These are phyloP conservation scores for Apogon hyalosoma DNA, from an alignment of 2,797 vertebrate genomes.

Conservation along the genomic window DNA sequence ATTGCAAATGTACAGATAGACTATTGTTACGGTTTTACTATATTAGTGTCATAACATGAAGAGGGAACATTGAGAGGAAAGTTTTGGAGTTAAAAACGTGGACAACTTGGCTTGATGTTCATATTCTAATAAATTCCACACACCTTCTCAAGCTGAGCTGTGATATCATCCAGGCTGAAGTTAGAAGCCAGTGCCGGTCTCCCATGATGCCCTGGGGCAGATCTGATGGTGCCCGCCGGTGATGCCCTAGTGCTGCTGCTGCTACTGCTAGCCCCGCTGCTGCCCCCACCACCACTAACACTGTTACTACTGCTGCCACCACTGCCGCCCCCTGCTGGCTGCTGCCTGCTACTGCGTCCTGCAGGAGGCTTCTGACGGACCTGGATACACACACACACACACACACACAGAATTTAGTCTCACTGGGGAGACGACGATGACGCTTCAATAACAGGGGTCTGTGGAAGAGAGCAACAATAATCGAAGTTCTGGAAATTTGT, in stretches of 20 bases:
- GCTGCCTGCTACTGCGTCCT: conserved; percentile 84
- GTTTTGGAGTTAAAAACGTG: neutral
- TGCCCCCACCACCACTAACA: conserved; percentile 50
- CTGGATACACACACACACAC: conserved; percentile 27
- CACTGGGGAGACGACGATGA: too few relatives aligned
- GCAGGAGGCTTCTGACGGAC: conserved; percentile 88
- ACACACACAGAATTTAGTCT: too few relatives aligned
- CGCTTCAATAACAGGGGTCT: too few relatives aligned
- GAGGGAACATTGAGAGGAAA: neutral
- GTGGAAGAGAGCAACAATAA: too few relatives aligned
- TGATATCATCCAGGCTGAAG: conserved; percentile 97
- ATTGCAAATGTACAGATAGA: too few relatives aligned
- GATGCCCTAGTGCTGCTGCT: conserved; percentile 90
- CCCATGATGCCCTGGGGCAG: conserved; percentile 63
- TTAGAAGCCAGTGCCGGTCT: conserved; percentile 89
- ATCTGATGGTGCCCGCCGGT: conserved; percentile 87
- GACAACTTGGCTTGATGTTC: neutral
- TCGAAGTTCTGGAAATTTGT: too few relatives aligned
- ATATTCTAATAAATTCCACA: neutral
- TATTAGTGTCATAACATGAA: too few relatives aligned
- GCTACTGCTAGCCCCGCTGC: conserved; percentile 83
- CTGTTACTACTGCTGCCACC: conserved; percentile 59
- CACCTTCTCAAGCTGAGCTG: conserved; percentile 95
- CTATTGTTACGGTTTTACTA: too few relatives aligned
- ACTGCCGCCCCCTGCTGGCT: conserved; percentile 78